Conservation (phyloP, 2,888 invertebrate genomes). For the Chromoteleia sp. region DNA sequence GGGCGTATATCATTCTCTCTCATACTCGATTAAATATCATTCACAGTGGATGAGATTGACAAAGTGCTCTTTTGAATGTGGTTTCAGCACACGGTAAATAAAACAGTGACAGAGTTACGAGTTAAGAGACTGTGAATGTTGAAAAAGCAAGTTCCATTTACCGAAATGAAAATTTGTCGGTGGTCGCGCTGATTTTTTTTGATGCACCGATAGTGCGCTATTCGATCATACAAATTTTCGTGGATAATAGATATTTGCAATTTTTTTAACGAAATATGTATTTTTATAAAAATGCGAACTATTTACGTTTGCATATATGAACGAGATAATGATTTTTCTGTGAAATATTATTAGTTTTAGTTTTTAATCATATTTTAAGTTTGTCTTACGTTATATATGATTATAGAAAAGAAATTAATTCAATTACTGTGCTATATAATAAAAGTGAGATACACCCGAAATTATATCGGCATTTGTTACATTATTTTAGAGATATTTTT, state of each 20-base stretch:
- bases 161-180: slow-evolving; percentile 44
- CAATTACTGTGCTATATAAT: no score
- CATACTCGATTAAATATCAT: slow-evolving; percentile 60
- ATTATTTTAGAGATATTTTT: no score
- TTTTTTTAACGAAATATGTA: slow-evolving; percentile 2
- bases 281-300: no score
- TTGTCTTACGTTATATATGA: no score
- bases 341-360: no score
- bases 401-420: no score
- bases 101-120: slow-evolving; percentile 42
- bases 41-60: slow-evolving; percentile 52
- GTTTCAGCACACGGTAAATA: slow-evolving; percentile 50
- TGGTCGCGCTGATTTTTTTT: slow-evolving; percentile 14
- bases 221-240: neutral
- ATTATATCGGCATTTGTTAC: no score
- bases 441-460: no score
- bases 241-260: slow-evolving; percentile 4
- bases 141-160: slow-evolving; percentile 41
- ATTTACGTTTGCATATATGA: no score
- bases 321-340: no score
- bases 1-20: slow-evolving; percentile 28
- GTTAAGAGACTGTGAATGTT: slow-evolving; percentile 47
- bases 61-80: slow-evolving; percentile 60
- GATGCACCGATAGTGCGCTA: slow-evolving; percentile 2
- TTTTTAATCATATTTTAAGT: no score